Evolutionary conservation across 2,888 invertebrate species (phyloP), one percentile per base, ranked within the genome.

Genomic region (Sylvicola fuscatus): DNA sequence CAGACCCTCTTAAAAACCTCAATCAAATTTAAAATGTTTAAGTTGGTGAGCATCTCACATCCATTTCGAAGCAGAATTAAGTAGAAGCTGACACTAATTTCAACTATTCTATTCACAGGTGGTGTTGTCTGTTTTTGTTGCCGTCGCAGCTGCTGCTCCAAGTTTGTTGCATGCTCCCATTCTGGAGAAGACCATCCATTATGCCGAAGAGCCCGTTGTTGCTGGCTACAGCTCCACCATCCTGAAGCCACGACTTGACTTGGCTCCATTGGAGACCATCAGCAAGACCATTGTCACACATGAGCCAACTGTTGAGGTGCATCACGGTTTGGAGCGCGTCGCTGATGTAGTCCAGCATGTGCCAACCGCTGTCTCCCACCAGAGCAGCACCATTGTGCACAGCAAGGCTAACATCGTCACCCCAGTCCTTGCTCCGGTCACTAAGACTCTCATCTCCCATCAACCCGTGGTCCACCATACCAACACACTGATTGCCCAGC

Each of bases 81-180:
- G n/a, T n/a, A n/a, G n/a, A n/a, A n/a, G n/a, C n/a, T n/a, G 21
- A 21, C 4, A 6, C 21, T 21, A 21, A 21, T 21, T 21, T n/a
- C n/a, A 21, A 21, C 4, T 29, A 13, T 21, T 32, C 3, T 14
- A 27, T 21, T 8, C 21, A 21, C 44, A 56, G 66, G 66, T 68
- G 65, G 68, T 68, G 60, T 66, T 72, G 56, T 67, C 66, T 58
- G 67, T 68, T 59, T 58, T 72, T 43, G 57, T 65, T 50, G 64
- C 69, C 43, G 59, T 68, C 50, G 70, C 64, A 40, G 62, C 62
- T 49, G 21, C 21, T 4, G 21, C 21, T 8, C 21, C 21, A 21
- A 21, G 21, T 21, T 4, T 21, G 5, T 8, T 21, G 21, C 21
- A 21, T 21, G 21, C 21, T 21, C 21, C 21, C 4, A 21, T 21